Base-by-base conservation (phyloP, 2,888 invertebrate species). In the Drosophila histrio region DNA sequence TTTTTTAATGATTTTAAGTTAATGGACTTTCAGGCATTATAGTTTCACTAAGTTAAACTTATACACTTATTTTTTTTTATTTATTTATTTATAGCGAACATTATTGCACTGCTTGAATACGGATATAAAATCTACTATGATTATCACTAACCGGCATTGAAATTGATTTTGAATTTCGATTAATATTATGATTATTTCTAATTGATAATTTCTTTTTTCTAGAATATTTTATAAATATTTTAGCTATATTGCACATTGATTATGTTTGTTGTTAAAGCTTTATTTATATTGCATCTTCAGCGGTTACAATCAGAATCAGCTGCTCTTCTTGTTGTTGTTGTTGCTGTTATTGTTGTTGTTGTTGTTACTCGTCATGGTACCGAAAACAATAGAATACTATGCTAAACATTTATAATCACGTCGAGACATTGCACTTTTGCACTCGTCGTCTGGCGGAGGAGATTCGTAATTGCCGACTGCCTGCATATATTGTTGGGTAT, bases 381-480 rank as follows among this genome's bases (percentile, higher is more conserved):
- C 67, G 63, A 76, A 77, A 79, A 82, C 84, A 82, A 82, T 83
- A 77, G 80, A 80, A 60, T 61, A 43, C 52, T 69, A 60, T 53
- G 61, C 52, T 74, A 54, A 59, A 59, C 47, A 56, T 68, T 62
- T 58, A 61, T 77, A 86, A 83, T 80, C 87, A 80, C 68, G 65
- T 52, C 54, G 74, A 80, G 81, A 76, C 77, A 82, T 76, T 86
- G 87, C 80, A 82, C 82, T 83, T 75, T 86, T 70, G 81, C 75
- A 77, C 83, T 82, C 50, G 47, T 59, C 32, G 24, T 56, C 22
- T 32, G 26, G 38, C 15, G 41, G 8, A 49, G 59, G 30, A 32
- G 60, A 41, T 54, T 52, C 43, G 54, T 75, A 73, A 75, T 67
- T 74, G 61, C 61, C 46, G 50, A 44, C 19, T 59, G 72, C 68